phyloP scores from a whole-genome alignment of 1,140 invertebrate species.

The Brachionus sp. region DNA sequence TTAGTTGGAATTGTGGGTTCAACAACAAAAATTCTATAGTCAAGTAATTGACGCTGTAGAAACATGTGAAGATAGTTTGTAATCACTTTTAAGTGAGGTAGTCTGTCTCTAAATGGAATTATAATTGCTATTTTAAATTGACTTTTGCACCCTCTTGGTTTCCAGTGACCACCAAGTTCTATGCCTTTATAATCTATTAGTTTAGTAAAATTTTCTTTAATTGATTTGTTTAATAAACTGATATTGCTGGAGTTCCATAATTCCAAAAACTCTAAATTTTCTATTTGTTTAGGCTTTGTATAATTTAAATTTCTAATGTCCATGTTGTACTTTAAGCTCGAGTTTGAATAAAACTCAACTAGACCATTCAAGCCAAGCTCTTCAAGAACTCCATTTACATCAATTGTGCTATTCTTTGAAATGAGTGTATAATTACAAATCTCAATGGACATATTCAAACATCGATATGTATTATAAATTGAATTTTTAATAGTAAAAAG shows the following conservation, averaged over 20 bases:
- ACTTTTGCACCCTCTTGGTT: slow-evolving; percentile 50
- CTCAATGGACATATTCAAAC: not conserved
- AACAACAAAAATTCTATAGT: slow-evolving; percentile 55
- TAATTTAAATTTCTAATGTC: not conserved
- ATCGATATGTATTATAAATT: not conserved
- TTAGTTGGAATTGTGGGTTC: slow-evolving; percentile 48
- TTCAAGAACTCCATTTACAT: not conserved
- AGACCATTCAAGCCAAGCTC: not conserved
- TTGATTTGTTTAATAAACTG: not conserved
- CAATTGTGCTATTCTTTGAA: not conserved
- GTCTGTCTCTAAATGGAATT: slow-evolving; percentile 53
- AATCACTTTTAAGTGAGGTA: slow-evolving; percentile 58
- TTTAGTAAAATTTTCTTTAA: not conserved
- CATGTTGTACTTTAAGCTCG: not conserved
- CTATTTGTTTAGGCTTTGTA: not conserved
- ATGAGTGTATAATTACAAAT: not conserved
- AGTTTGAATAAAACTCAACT: not conserved
- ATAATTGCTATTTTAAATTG: slow-evolving; percentile 53
- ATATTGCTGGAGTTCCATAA: not conserved
- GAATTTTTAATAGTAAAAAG: not conserved
- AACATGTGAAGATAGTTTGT: slow-evolving; percentile 54
- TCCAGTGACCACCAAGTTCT: slow-evolving; percentile 48
- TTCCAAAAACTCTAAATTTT: not conserved
- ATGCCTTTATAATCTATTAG: not conserved
- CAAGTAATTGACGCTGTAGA: slow-evolving; percentile 52